Evolutionary conservation across 92 coral and sea anemone genomes (phyloP).

Genomic region (Siderastrea siderea): DNA sequence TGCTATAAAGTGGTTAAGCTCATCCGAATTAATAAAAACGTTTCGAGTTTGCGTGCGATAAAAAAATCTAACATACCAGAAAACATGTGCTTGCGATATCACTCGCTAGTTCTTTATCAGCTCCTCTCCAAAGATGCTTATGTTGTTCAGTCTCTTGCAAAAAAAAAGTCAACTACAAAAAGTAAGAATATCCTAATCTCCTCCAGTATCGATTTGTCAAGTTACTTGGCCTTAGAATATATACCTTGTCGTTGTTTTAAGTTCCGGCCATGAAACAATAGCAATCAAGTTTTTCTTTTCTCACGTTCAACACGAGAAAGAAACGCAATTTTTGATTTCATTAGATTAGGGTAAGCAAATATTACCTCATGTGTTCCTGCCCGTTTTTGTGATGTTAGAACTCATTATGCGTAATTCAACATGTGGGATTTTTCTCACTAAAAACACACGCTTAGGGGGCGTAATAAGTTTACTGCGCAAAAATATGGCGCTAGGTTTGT

Average conservation of each 20-base stretch:
- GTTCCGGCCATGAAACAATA: constrained; percentile 39
- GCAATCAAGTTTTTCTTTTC: constrained; percentile 6
- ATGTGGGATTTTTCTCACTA: not conserved
- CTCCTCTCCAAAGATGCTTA: too few relatives aligned
- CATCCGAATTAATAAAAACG: too few relatives aligned
- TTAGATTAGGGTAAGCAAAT: not conserved
- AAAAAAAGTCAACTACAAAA: not conserved
- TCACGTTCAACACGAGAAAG: not conserved
- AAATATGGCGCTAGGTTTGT: not conserved
- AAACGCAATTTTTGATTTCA: not conserved
- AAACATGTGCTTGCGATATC: too few relatives aligned
- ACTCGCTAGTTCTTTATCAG: too few relatives aligned
- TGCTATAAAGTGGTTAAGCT: too few relatives aligned
- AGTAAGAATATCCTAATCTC: not conserved
- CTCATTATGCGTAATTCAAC: not conserved
- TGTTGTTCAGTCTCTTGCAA: not conserved
- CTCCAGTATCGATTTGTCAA: not conserved
- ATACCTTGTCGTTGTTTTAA: not conserved
- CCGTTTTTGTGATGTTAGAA: not conserved
- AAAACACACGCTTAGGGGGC: not conserved
- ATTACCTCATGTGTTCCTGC: not conserved
- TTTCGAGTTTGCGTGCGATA: too few relatives aligned
- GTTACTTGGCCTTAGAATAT: not conserved
- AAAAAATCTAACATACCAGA: too few relatives aligned
- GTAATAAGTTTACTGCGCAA: not conserved